Base-by-base conservation (phyloP, 1,140 invertebrate species). In the Zaprionus tsacasi region DNA sequence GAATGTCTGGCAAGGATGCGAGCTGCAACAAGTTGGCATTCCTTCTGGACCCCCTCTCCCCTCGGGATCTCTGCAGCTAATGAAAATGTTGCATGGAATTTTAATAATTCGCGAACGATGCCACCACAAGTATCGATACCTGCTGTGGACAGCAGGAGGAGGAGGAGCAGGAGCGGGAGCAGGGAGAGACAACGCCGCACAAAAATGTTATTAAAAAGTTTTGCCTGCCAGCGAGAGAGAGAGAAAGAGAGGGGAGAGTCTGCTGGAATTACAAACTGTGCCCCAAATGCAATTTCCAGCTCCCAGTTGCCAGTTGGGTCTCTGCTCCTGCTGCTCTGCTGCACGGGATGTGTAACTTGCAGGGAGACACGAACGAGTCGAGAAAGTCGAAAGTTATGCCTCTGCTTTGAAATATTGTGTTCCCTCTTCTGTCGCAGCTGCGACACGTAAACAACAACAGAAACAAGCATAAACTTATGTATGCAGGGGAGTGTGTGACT, bases 161-260 rank as follows among this genome's bases (percentile, higher is more conserved):
- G 15, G 3, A 48, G 15, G 3, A 50, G 10, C 3, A 48, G 0
- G 6, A 45, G 40, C 0, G 15, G 15, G 3, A 30, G 27, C 27
- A 30, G 27, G 27, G 27, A 21, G 21, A 1, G 1, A 12, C 11
- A 27, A 52, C 50, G 27, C 35, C 36, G 35, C 5, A 43, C 35
- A 59, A 70, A 75, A 75, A 75, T 75, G 59, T 70, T 75, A 75
- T 75, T 75, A 75, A 70, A 70, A 75, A 75, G 35, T 75, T 70
- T 45, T 57, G 17, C 21, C 17, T 45, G 33, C 40, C 27, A 30
- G 36, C 15, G 27, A 15, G 50, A 40, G 71, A 21, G 21, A 21
- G 21, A 21, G 21, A 21, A 2, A 21, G 21, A 21, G 21, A 21
- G 21, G 21, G 21, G 21, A 21, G 21, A 21, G 2, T 21, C 1